Evolutionary conservation across 2,113 vertebrate species (phyloP).

Genomic region (Oncorhynchus masou): DNA sequence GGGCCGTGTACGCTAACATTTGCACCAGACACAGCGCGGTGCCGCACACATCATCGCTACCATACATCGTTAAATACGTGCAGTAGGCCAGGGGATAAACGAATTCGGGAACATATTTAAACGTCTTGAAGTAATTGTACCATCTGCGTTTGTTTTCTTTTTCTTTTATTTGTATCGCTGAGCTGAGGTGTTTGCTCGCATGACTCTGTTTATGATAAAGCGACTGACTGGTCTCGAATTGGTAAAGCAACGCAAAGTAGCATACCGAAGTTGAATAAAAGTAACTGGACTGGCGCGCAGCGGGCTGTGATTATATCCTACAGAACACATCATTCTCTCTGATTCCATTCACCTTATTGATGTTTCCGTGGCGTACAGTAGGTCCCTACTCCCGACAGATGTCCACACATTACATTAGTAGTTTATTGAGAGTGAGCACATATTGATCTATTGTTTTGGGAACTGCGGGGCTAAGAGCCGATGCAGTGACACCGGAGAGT

Average conservation of each 20-base stretch:
- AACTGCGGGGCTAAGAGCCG: neutral
- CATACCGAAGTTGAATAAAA: neutral
- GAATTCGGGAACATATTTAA: too few relatives aligned
- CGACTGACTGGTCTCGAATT: too few relatives aligned
- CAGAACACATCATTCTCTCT: neutral
- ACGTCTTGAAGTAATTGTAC: too few relatives aligned
- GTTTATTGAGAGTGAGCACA: slow-evolving; percentile 34
- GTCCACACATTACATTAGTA: slow-evolving; percentile 54
- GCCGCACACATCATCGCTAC: too few relatives aligned
- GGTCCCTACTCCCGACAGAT: slow-evolving; percentile 10
- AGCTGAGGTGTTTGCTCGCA: too few relatives aligned
- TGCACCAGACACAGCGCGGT: too few relatives aligned
- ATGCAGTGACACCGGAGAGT: neutral
- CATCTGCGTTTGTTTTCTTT: neutral
- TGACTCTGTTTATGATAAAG: too few relatives aligned
- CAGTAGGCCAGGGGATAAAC: too few relatives aligned
- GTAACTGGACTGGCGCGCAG: neutral
- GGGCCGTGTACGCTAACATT: too few relatives aligned
- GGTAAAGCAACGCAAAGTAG: neutral
- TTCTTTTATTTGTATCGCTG: neutral
- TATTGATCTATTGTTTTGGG: neutral
- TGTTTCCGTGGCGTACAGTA: slow-evolving; percentile 41
- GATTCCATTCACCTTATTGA: neutral
- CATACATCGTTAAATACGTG: too few relatives aligned
- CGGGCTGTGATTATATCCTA: too few relatives aligned